Percentiles rank a stretch among this genome's conserved stretches.
These are phyloP conservation scores for Eupelmus urozonus DNA, from an alignment of 2,888 invertebrate genomes.

Conservation along the genomic window DNA sequence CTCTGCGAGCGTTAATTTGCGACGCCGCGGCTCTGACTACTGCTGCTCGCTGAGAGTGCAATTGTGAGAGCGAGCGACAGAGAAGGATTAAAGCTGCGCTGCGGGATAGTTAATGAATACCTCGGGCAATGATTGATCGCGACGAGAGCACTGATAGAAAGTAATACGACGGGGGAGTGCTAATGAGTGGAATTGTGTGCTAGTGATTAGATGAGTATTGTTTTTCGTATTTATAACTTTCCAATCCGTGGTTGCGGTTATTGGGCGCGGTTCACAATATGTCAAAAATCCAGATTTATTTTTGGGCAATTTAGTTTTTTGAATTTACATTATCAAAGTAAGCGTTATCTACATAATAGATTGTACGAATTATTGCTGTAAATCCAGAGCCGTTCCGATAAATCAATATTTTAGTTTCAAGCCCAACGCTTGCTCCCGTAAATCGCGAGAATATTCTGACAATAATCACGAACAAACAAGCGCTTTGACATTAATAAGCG, in stretches of 20 bases:
- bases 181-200: too few relatives aligned
- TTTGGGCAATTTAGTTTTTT: too few relatives aligned
- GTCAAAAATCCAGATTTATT: too few relatives aligned
- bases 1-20: neutral
- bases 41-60: constrained; percentile 4
- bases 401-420: constrained; percentile 19
- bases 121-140: too few relatives aligned
- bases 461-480: constrained; percentile 34
- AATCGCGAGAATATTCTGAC: neutral
- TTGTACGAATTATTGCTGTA: neutral
- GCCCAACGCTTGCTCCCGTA: neutral
- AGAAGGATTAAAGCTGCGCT: neutral
- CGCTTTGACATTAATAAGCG: constrained; percentile 18
- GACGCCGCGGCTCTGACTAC: constrained; percentile 19
- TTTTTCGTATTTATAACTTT: too few relatives aligned
- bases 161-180: neutral
- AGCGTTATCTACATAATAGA: neutral
- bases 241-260: too few relatives aligned
- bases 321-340: too few relatives aligned
- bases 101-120: too few relatives aligned
- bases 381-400: neutral
- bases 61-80: neutral
- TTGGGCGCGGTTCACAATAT: too few relatives aligned
- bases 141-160: too few relatives aligned
- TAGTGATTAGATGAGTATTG: too few relatives aligned